Percentiles rank a stretch among this genome's conserved stretches.
Conservation (phyloP, 2,888 invertebrate genomes). For the Scaptomyza tumidula region DNA sequence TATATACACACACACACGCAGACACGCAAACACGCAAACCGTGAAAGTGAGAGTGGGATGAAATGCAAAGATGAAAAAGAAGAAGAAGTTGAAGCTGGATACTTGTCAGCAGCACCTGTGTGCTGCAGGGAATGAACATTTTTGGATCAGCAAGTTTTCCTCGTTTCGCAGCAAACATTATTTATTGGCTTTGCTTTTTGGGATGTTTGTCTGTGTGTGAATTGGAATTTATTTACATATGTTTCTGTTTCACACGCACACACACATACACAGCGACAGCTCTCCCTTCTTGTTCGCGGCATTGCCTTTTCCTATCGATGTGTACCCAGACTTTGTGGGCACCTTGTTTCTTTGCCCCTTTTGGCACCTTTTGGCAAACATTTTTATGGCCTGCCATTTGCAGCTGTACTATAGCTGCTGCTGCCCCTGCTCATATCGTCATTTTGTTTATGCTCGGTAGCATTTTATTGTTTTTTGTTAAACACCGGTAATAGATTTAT, state of each 20-base stretch:
- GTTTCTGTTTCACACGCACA: constrained; percentile 43
- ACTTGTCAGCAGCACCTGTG: constrained; percentile 43
- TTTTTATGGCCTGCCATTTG: constrained; percentile 77
- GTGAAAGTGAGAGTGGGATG: not conserved
- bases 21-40: too few relatives aligned
- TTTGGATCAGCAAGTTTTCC: constrained; percentile 47
- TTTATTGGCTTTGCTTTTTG: constrained; percentile 70
- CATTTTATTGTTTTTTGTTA: constrained; percentile 73
- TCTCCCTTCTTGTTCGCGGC: not conserved
- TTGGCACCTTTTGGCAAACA: constrained; percentile 56
- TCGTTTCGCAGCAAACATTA: constrained; percentile 61
- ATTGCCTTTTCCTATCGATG: constrained; percentile 27
- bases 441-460: constrained; percentile 53
- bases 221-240: constrained; percentile 79
- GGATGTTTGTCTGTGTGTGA: constrained; percentile 31
- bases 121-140: constrained; percentile 1
- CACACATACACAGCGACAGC: not conserved
- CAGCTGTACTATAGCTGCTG: constrained; percentile 54
- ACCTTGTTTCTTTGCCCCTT: constrained; percentile 4
- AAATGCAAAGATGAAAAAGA: not conserved
- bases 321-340: constrained; percentile 10
- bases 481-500: constrained; percentile 72
- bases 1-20: not conserved
- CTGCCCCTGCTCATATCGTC: constrained; percentile 16
- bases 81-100: not conserved